Percentiles rank a stretch among this genome's conserved stretches.
phyloP scores from a whole-genome alignment of 1,140 invertebrate species.

The Leucophenga varia region DNA sequence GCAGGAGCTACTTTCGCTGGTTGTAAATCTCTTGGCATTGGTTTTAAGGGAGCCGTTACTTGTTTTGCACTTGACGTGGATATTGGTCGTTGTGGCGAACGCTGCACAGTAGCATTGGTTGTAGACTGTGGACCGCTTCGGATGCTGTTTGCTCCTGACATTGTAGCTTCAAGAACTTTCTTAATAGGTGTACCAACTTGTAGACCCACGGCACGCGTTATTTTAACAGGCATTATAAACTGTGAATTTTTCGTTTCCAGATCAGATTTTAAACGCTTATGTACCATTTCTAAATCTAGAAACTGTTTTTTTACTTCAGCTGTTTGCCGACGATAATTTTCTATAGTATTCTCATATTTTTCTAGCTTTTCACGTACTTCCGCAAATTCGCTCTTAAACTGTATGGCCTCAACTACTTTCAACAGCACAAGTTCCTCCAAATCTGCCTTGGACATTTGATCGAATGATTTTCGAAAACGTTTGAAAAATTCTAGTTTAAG shows the following conservation, averaged over 20 bases:
- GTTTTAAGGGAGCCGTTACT: constrained; percentile 7
- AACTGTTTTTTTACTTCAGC: constrained; percentile 70
- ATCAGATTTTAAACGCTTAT: constrained; percentile 66
- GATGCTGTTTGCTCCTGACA: background rate
- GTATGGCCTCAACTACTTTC: constrained; percentile 75
- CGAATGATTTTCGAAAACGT: constrained; percentile 57
- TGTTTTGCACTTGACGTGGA: constrained; percentile 1
- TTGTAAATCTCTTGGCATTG: background rate
- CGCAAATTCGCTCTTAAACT: constrained; percentile 70
- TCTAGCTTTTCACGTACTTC: constrained; percentile 67
- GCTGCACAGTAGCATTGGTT: constrained; percentile 17
- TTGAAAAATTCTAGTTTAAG: constrained; percentile 56
- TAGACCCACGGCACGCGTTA: constrained; percentile 78
- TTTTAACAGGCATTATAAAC: constrained; percentile 69
- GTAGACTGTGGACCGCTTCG: background rate
- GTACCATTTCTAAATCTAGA: constrained; percentile 71
- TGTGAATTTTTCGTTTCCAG: constrained; percentile 60
- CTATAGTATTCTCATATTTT: constrained; percentile 63
- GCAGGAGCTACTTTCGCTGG: too few relatives aligned
- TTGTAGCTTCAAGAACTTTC: constrained; percentile 22
- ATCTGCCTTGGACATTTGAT: constrained; percentile 63
- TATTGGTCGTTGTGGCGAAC: constrained; percentile 14
- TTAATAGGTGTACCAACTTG: constrained; percentile 67
- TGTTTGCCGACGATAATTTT: constrained; percentile 65
- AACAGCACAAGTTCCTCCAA: constrained; percentile 73